Evolutionary conservation across 2,113 vertebrate genomes (phyloP).

Genomic region (Hemiscyllium ocellatum): DNA sequence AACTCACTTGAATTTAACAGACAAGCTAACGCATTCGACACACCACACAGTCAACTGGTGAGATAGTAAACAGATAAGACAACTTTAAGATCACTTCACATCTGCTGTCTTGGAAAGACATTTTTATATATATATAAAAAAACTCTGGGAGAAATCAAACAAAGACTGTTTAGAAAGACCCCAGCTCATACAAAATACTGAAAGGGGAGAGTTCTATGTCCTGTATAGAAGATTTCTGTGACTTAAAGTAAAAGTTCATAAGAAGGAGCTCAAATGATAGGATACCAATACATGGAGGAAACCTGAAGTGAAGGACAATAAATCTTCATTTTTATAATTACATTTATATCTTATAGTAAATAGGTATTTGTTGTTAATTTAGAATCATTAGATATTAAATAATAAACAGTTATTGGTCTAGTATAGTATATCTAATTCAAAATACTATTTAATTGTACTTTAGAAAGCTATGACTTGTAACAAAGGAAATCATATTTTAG

Average conservation of each 20-base stretch:
- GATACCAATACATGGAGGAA: neutral
- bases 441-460: slow-evolving; percentile 10
- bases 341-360: neutral
- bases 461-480: neutral
- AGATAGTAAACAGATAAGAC: neutral
- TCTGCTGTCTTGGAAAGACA: neutral
- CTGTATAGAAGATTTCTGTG: neutral
- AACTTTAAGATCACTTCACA: neutral
- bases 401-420: neutral
- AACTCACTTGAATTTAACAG: neutral
- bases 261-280: neutral
- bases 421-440: neutral
- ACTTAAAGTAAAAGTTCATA: neutral
- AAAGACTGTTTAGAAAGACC: neutral
- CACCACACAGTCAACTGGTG: neutral
- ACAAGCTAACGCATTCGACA: neutral
- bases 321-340: neutral
- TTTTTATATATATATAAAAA: too few species aligned
- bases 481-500: neutral
- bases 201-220: neutral
- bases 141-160: neutral
- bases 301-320: slow-evolving; percentile 13
- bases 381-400: slow-evolving; percentile 6
- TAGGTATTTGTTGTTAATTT: neutral
- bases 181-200: neutral